These are phyloP conservation scores for Stenchaetothrips biformis DNA, from an alignment of 2,888 invertebrate species.

Conservation along the genomic window DNA sequence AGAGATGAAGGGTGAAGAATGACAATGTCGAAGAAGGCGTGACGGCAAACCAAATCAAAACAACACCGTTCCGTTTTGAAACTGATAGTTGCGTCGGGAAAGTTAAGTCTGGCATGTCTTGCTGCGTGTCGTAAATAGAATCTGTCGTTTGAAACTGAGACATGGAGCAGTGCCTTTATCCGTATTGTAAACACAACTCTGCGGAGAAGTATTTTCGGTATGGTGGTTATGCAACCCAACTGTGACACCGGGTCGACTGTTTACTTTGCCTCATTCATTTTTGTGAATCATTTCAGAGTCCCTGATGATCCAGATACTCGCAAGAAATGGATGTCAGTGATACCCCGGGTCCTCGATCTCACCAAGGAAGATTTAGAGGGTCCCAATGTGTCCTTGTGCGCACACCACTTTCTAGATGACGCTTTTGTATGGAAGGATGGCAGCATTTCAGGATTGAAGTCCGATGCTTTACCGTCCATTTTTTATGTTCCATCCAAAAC, in stretches of 20 bases:
- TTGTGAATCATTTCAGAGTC: neutral
- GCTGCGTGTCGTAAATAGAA: too few species aligned
- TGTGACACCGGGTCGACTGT: neutral
- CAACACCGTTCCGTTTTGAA: too few species aligned
- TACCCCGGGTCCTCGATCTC: neutral
- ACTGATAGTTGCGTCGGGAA: too few species aligned
- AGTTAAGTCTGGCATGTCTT: too few species aligned
- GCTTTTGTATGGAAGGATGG: neutral
- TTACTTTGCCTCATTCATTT: neutral
- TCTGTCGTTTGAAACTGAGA: neutral
- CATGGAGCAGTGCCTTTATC: neutral
- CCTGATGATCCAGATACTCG: neutral
- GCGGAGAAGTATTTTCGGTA: neutral
- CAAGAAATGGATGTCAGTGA: neutral
- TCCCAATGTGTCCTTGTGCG: neutral
- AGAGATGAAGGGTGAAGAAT: too few species aligned
- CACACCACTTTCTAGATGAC: neutral
- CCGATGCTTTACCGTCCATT: neutral
- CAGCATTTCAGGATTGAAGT: neutral
- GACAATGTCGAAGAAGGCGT: too few species aligned
- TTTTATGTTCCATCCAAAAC: neutral
- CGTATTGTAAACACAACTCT: neutral
- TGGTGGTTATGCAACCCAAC: neutral
- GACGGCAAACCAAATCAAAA: too few species aligned
- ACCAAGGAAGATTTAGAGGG: neutral